phyloP scores from a whole-genome alignment of 2,797 vertebrate species.

The Phoebastria nigripes region DNA sequence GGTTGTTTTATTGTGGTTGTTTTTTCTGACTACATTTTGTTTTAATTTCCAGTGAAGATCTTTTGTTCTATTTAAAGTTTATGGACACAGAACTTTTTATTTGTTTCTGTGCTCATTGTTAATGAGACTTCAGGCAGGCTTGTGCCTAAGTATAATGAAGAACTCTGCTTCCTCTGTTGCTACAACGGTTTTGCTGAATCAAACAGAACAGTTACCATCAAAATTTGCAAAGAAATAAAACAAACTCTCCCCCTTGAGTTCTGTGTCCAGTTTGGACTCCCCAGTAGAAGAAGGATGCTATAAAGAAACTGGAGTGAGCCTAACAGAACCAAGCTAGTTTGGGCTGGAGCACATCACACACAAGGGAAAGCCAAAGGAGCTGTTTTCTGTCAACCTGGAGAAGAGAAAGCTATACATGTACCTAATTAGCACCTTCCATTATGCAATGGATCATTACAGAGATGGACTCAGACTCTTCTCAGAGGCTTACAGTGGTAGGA shows the following conservation, averaged over 20 bases:
- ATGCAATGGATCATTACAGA: background rate
- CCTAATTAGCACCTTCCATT: background rate
- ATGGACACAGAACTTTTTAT: background rate
- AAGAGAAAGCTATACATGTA: background rate
- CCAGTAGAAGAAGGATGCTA: background rate
- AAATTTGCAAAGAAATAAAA: background rate
- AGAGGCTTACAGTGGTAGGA: background rate
- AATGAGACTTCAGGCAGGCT: background rate
- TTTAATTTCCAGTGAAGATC: slow-evolving; percentile 38
- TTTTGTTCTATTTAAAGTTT: slow-evolving; percentile 34
- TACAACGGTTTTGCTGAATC: background rate
- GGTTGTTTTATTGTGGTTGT: slow-evolving; percentile 32
- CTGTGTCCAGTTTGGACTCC: background rate
- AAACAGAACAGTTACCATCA: background rate
- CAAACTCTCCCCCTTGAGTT: background rate
- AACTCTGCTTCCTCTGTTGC: background rate
- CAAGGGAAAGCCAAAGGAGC: background rate
- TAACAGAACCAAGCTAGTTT: background rate
- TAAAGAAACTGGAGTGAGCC: background rate
- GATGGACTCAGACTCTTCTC: background rate
- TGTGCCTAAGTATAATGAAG: background rate
- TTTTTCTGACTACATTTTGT: slow-evolving; percentile 36
- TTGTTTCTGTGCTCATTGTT: background rate
- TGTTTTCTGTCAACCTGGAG: background rate
- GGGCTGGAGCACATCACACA: background rate